These are phyloP conservation scores for Halichoeres trimaculatus DNA, from an alignment of 2,113 vertebrate species.

Conservation along the genomic window DNA sequence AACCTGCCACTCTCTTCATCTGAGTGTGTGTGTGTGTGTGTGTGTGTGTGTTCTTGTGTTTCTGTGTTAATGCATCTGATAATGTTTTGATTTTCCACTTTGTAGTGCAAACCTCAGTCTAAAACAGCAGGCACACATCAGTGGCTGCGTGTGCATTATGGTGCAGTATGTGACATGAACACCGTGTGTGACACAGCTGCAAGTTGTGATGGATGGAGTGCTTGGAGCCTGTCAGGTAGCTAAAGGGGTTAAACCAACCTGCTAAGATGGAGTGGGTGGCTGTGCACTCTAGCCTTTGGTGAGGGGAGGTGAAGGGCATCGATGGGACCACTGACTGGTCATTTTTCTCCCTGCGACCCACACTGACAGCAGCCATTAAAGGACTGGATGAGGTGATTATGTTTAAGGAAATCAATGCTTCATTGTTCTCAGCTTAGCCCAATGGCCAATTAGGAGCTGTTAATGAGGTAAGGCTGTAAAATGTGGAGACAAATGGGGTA, in stretches of 20 bases:
- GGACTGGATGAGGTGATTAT: constrained; percentile 79
- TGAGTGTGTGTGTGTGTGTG: not conserved
- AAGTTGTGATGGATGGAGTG: constrained; percentile 72
- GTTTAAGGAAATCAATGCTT: constrained; percentile 82
- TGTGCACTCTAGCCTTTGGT: constrained; percentile 73
- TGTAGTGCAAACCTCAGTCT: not conserved
- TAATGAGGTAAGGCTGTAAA: constrained; percentile 74
- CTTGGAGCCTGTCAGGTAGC: constrained; percentile 64
- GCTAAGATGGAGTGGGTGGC: constrained; percentile 75
- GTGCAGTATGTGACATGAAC: constrained; percentile 25
- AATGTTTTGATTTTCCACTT: not conserved
- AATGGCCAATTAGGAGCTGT: constrained; percentile 79
- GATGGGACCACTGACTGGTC: constrained; percentile 69
- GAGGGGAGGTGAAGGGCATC: constrained; percentile 80
- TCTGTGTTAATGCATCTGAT: not conserved
- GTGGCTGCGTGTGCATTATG: constrained; percentile 33
- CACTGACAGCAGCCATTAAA: constrained; percentile 79
- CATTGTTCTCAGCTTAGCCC: constrained; percentile 79
- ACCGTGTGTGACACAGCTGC: constrained; percentile 38
- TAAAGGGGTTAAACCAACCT: constrained; percentile 77
- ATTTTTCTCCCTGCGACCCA: constrained; percentile 77
- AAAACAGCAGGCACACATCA: not conserved
- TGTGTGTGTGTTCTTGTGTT: not conserved
- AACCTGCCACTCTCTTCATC: constrained; percentile 37
- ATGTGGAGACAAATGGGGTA: constrained; percentile 35